Base-by-base conservation (phyloP, 2,888 invertebrate genomes). In the Cenopis cana region DNA sequence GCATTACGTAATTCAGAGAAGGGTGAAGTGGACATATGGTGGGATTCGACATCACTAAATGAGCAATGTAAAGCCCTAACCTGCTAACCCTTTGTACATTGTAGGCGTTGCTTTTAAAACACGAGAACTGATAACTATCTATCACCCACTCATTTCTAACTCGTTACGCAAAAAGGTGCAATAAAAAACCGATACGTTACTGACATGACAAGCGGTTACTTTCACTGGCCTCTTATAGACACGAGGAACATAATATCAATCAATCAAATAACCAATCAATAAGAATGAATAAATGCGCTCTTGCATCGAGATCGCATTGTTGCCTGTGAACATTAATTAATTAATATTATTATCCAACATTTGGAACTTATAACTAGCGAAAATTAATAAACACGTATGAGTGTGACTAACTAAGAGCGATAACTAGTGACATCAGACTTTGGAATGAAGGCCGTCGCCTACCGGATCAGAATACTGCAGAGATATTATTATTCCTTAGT, bases 201-300 rank as follows among this genome's bases (percentile, higher is more conserved):
- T 71, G 71, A 67, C 66, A 38, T 67, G 67, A 61, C 71, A 71
- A 67, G 4, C 71, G 61, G 66, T 67, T 71, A 71, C 71, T 71
- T 71, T 71, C 66, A 71, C 71, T 71, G 60, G 71, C 61, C 65
- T 59, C 59, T 66, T 56, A 61, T 59, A 70, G 59, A 70, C 66
- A 61, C 61, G 67, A 61, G 66, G n/a, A 67, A 67, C 66, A 67
- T 67, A 56, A 61, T 71, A 71, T 46, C 61, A 55, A 61, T 71
- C 71, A 71, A 67, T 71, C 66, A 71, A 49, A 33, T 18, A 24
- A 57, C 69, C 41, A 57, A 64, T 69, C 29, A 52, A 59, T 52
- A 52, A 54, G 33, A 46, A 60, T 59, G 33, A 59, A 41, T 20
- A 69, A 55, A 59, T 41, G 24, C 54, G 18, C 59, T 54, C 65